Base-by-base conservation (phyloP, 1,140 invertebrate genomes). In the Anagrus nilaparvatae region DNA sequence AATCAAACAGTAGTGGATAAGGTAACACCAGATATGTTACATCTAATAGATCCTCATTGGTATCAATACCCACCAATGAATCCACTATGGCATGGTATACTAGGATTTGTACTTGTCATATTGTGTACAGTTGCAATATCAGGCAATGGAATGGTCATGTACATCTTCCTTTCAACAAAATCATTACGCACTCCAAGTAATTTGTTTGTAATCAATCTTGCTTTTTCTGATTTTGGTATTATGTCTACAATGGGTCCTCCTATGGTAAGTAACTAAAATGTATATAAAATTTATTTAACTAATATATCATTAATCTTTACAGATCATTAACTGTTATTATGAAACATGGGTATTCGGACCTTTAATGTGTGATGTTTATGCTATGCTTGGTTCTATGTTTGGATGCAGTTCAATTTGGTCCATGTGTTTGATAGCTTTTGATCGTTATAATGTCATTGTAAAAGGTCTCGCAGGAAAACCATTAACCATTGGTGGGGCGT, bases 151-250 rank as follows among this genome's bases (percentile, higher is more conserved):
- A 78, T 90, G 69, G 88, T 92, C 21, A 72, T 91, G 42, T 90
- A 85, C 63, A 85, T 92, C 45, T 93, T 91, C 61, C 71, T 73
- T 14, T 74, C 77, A 4, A 84, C 83, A 1, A 85, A 85, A 65
- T 67, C 69, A 30, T 73, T 90, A 2, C 75, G 84, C 50, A 87
- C 84, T 13, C 87, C 87, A 10, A 85, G 85, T 41, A 92, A 92
- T 63, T 61, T 90, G 40, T 70, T 89, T 21, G 81, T 90, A 9
- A 76, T 90, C 29, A 92, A 92, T 65, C 69, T 92, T 50, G 87
- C 87, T 6, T 79, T 90, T 58, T 87, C 83, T 8, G 87, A 93
- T 58, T 88, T 92, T 54, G 63, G 81, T 25, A 91, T 93, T 82
- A 92, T 91, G 85, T 69, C 81, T 41, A 65, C 65, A 40, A 87